Percentiles rank a stretch among this genome's conserved stretches.
Conservation (phyloP, 2,797 vertebrate genomes). For the Tarsius wallacei region DNA sequence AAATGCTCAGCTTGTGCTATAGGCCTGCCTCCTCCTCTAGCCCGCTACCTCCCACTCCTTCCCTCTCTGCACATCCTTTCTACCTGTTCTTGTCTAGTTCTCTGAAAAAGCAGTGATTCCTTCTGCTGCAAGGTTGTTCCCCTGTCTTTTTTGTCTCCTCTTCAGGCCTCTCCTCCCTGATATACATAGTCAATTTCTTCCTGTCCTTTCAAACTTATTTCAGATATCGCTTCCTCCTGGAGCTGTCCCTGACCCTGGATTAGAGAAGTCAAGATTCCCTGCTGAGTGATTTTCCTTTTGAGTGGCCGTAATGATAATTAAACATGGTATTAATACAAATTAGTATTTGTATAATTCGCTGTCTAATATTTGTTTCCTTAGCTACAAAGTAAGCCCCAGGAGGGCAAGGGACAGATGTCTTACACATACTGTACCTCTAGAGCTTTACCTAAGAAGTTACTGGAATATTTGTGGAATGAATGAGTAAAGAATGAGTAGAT, state of each 20-base stretch:
- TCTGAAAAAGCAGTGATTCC: not conserved
- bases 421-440: conserved; percentile 27
- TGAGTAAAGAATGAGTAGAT: conserved; percentile 11
- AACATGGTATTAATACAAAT: conserved; percentile 5
- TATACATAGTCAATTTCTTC: not conserved
- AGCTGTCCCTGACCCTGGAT: conserved; percentile 40
- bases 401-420: conserved; percentile 59
- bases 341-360: conserved; percentile 70
- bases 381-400: conserved; percentile 30
- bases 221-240: not conserved
- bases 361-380: conserved; percentile 70
- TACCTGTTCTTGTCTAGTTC: not conserved
- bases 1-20: not conserved
- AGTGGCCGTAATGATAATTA: conserved; percentile 64
- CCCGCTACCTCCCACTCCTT: not conserved
- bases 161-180: not conserved
- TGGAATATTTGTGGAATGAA: conserved; percentile 57
- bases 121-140: not conserved
- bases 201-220: not conserved
- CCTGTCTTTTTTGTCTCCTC: not conserved
- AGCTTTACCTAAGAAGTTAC: not conserved
- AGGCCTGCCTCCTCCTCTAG: not conserved
- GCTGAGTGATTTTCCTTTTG: conserved; percentile 31
- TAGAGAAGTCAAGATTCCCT: conserved; percentile 53
- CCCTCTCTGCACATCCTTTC: not conserved